A percentile compares a stretch with the other conserved stretches of the same genome.
Conservation (phyloP, 2,797 vertebrate genomes). For the Sciaenops ocellatus region DNA sequence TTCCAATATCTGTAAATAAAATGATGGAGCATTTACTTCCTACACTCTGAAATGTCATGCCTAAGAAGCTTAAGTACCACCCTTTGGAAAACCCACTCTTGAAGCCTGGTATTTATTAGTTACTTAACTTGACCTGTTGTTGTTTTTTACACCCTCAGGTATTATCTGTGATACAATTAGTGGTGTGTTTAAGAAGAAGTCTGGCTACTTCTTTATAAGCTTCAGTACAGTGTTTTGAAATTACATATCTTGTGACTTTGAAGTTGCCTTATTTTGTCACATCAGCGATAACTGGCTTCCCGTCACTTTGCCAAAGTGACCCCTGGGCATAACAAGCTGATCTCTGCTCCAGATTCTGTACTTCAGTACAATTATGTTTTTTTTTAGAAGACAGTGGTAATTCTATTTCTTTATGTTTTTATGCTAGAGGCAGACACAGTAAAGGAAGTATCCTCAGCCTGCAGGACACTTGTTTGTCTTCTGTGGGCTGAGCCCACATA, state of each 20-base stretch:
- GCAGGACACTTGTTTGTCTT: conserved; percentile 12
- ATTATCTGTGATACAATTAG: background rate
- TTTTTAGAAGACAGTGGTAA: background rate
- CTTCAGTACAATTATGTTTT: background rate
- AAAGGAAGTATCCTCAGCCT: background rate
- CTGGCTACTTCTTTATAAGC: no score
- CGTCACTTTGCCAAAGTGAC: no score
- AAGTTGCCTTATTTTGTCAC: no score
- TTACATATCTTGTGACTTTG: no score
- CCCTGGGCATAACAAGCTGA: no score
- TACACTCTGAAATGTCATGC: background rate
- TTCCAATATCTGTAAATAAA: background rate
- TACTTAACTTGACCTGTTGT: background rate
- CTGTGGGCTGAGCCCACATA: background rate
- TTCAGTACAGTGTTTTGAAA: no score
- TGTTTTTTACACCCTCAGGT: background rate
- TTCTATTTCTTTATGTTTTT: background rate
- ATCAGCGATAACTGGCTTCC: no score
- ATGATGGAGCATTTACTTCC: background rate
- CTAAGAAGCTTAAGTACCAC: background rate
- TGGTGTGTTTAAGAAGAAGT: background rate
- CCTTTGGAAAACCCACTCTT: background rate
- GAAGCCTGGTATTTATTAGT: background rate
- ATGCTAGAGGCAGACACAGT: conserved; percentile 22
- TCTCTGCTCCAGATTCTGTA: background rate